These are phyloP conservation scores for Patella pellucida DNA, from an alignment of 2,888 invertebrate genomes.

Conservation along the genomic window DNA sequence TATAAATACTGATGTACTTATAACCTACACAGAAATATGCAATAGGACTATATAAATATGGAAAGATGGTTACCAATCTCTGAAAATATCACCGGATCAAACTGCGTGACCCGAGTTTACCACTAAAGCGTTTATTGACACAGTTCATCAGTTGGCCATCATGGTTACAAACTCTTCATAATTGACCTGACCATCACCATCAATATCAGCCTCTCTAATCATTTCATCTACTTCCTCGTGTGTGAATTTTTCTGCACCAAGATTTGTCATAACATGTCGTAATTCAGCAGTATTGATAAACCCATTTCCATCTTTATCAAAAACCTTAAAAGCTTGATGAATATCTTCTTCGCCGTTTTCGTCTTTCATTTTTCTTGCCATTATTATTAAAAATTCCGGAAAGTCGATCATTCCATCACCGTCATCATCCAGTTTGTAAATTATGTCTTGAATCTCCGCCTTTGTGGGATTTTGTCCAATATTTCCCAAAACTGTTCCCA, in stretches of 20 bases:
- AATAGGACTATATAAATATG: no score
- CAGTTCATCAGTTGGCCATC: constrained; percentile 34
- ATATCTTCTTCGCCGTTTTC: background rate
- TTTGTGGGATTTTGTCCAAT: constrained; percentile 99
- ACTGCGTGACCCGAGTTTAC: no score
- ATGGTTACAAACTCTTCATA: constrained; percentile 77
- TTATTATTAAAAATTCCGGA: background rate
- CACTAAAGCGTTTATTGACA: no score
- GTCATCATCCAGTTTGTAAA: constrained; percentile 99
- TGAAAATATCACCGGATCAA: no score
- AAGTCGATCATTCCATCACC: constrained; percentile 60
- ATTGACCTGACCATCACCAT: constrained; percentile 99
- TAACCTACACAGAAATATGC: no score
- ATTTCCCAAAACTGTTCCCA: constrained; percentile 98
- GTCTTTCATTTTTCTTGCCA: background rate
- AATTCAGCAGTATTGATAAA: constrained; percentile 77
- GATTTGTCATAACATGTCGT: constrained; percentile 99
- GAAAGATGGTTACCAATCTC: no score
- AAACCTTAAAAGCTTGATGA: constrained; percentile 39
- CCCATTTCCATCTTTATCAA: constrained; percentile 42
- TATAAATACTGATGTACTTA: no score
- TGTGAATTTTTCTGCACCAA: constrained; percentile 94
- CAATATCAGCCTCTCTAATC: constrained; percentile 99
- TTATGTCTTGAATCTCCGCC: constrained; percentile 99
- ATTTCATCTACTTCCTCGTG: constrained; percentile 99